phyloP scores from a whole-genome alignment of 2,113 vertebrate species.

The Solea solea region DNA sequence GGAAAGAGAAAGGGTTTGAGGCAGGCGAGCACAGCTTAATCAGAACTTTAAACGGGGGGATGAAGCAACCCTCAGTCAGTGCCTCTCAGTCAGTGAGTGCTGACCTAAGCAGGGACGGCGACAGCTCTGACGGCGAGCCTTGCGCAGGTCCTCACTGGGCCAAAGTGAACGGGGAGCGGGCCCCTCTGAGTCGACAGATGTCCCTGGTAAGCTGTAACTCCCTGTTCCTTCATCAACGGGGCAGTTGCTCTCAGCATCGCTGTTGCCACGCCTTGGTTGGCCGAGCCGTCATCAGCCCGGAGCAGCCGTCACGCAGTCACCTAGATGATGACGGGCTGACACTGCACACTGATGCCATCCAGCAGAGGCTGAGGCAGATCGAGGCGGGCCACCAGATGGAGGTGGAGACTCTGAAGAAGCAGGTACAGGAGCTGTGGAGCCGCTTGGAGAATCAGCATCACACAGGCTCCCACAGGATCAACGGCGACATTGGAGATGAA shows the following conservation, averaged over 20 bases:
- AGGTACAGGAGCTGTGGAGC: slow-evolving; percentile 94
- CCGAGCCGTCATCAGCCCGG: slow-evolving; percentile 82
- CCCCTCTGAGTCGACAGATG: slow-evolving; percentile 87
- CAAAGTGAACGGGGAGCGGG: slow-evolving; percentile 83
- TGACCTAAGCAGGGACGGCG: slow-evolving; percentile 83
- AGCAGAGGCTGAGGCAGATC: slow-evolving; percentile 95
- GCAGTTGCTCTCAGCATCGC: slow-evolving; percentile 83
- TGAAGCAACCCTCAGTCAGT: slow-evolving; percentile 82
- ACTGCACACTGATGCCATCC: slow-evolving; percentile 89
- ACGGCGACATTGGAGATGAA: slow-evolving; percentile 91
- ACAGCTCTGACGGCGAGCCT: slow-evolving; percentile 70
- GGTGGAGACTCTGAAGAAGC: slow-evolving; percentile 95
- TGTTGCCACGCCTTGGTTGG: slow-evolving; percentile 80
- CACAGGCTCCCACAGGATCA: slow-evolving; percentile 83
- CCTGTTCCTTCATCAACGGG: slow-evolving; percentile 79
- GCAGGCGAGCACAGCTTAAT: slow-evolving; percentile 62
- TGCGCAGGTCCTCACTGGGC: slow-evolving; percentile 59
- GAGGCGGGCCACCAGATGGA: slow-evolving; percentile 94
- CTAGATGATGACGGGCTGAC: slow-evolving; percentile 94
- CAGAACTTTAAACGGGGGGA: slow-evolving; percentile 84
- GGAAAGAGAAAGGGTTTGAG: slow-evolving; percentile 67
- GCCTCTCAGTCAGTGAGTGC: slow-evolving; percentile 84
- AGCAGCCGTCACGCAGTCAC: slow-evolving; percentile 89
- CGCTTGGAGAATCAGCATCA: slow-evolving; percentile 92
- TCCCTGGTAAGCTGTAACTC: slow-evolving; percentile 86